Evolutionary conservation across 2,888 invertebrate species (phyloP).

Genomic region (Steinernema carpocapsae): DNA sequence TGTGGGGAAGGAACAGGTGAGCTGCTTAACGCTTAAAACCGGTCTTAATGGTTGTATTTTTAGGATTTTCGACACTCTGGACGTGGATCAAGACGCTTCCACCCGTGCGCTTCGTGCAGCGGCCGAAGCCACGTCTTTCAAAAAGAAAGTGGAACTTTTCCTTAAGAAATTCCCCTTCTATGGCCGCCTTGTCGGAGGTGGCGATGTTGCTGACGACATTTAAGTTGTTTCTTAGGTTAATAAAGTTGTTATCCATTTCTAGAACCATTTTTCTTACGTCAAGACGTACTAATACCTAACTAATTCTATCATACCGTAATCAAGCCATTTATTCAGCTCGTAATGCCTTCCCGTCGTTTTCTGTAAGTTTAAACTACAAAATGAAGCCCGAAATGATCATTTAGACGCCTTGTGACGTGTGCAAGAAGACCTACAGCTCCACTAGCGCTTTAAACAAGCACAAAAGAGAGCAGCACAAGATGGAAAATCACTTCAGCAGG

Average conservation of each 20-base stretch:
- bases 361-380: too few relatives aligned
- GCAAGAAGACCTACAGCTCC: constrained; percentile 13
- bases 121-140: neutral
- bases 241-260: too few relatives aligned
- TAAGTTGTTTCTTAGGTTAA: constrained; percentile 2
- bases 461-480: constrained; percentile 26
- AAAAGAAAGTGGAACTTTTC: neutral
- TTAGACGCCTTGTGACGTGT: constrained; percentile 3
- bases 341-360: neutral
- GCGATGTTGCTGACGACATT: neutral
- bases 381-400: too few relatives aligned
- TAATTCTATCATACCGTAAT: neutral
- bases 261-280: neutral
- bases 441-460: constrained; percentile 13
- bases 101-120: constrained; percentile 4
- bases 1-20: constrained; percentile 61
- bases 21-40: neutral
- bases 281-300: neutral
- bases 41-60: neutral
- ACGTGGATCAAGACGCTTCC: constrained; percentile 55
- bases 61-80: constrained; percentile 60
- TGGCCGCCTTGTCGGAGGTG: neutral
- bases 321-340: neutral
- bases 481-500: neutral
- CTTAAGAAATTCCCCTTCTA: constrained; percentile 18